Evolutionary conservation across 2,113 vertebrate genomes (phyloP), one percentile per base, ranked within the genome.

Genomic region (Malurus melanocephalus): DNA sequence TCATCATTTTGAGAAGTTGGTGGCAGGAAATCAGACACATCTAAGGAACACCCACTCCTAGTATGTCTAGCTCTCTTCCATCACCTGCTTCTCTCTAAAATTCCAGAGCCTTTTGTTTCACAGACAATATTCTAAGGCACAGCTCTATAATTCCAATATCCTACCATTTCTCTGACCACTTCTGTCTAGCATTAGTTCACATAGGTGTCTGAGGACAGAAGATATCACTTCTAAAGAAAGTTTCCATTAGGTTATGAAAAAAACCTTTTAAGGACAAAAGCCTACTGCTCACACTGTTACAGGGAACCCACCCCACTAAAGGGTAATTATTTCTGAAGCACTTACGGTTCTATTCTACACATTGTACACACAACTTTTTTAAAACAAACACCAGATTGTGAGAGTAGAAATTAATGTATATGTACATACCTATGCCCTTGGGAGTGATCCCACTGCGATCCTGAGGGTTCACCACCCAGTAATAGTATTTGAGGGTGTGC

Each of bases 401-500:
- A 88, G 18, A 65, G 17, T 11, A 79, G 6, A 90, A 88, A 21
- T 46, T 2, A 52, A 46, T 10, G 57, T 95, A 95, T 93, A 98
- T 98, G 52, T 17, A 71, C 97, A 96, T 96, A 99, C 99, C 99
- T 20, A 97, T 43, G 49, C 99, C 99, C 96, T 99, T 99, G 57
- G 99, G 98, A 32, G 96, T 82, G 67, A 99, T 98, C 42, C 99
- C 99, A 67, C 99, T 99, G 90, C 99, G 98, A 96, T 99, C 98
- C 93, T 99, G 98, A 57, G 99, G 99, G 96, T 98, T 99, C 92
- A 98, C 95, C 26, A 98, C 97, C 99, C 99, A 99, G 95, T 99
- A 99, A 94, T 98, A 99, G 95, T 98, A 99, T 89, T 99, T 99
- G 6, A 99, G 96, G 6, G 98, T 98, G 74, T 99, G 99, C 98